Evolutionary conservation across 37 sponge, comb jelly and placozoan species (phyloP).

Genomic region (Aplysina aerophoba): DNA sequence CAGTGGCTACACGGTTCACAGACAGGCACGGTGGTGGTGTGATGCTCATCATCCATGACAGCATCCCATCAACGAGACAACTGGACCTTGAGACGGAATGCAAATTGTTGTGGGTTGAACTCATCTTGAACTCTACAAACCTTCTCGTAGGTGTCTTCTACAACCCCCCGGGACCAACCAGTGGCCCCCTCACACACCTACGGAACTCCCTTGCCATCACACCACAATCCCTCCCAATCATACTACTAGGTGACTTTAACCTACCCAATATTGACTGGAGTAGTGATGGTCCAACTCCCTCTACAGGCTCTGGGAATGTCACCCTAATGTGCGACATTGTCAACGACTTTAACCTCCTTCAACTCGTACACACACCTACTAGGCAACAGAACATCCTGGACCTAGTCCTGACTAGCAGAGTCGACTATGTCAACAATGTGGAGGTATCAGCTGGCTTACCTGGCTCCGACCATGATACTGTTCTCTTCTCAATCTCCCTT

Average conservation of each 20-base stretch:
- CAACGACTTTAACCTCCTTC: not conserved
- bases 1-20: no score
- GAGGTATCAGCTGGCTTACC: constrained; percentile 33
- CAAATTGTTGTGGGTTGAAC: constrained; percentile 1
- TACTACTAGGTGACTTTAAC: constrained; percentile 19
- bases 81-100: constrained; percentile 28
- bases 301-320: not conserved
- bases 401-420: not conserved
- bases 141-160: not conserved
- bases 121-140: not conserved
- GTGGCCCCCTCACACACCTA: not conserved
- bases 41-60: constrained; percentile 8
- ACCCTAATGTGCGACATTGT: not conserved
- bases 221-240: not conserved
- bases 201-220: not conserved
- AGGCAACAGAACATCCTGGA: not conserved
- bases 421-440: not conserved
- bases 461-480: constrained; percentile 47
- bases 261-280: not conserved
- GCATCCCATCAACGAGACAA: constrained; percentile 15
- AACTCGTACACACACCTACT: constrained; percentile 2
- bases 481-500: constrained; percentile 15
- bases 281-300: no score
- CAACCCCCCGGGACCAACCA: not conserved
- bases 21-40: constrained; percentile 41